Evolutionary conservation across 2,113 vertebrate genomes (phyloP), one percentile per base, ranked within the genome.

Genomic region (Campylomormyrus tamandua): DNA sequence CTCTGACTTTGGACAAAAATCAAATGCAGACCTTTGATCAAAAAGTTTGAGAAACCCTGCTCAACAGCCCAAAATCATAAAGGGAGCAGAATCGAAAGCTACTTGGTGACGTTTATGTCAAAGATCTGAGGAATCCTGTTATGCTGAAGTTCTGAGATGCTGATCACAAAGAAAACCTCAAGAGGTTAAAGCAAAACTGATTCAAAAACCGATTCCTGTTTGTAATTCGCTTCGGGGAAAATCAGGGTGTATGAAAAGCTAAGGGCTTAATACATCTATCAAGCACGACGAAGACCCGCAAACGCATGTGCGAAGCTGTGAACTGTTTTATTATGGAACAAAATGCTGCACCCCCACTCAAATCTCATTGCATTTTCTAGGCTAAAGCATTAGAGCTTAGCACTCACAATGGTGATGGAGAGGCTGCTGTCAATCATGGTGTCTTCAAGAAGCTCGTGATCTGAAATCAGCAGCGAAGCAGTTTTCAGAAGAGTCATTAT

Each of bases 371-470:
- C 5, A 5, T 39, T 19, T 77, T 15, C 3, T 10, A 39, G 70
- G 70, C 35, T 77, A 35, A 39, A 77, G 35, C 35, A 66, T 11
- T 13, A 62, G 2, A 45, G 1, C 39, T 88, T 27, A 4, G 0
- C 45, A 96, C 97, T 97, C 95, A 99, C 98, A 93, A 98, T 94
- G 93, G 93, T 93, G 35, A 95, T 94, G 89, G 93, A 94, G 2
- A 96, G 94, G 90, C 96, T 93, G 92, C 97, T 98, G 92, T 98
- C 96, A 94, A 96, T 94, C 94, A 99, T 91, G 53, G 98, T 93
- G 91, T 95, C 95, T 96, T 99, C 98, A 92, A 98, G 95, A 91
- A 99, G 94, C 92, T 96, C 95, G 95, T 98, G 97, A 96, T 98
- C 98, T 98, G 92, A 5, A 91, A 92, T 93, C 91, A 88, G 92